phyloP scores from a whole-genome alignment of 2,113 vertebrate species.

The Pavo muticus region DNA sequence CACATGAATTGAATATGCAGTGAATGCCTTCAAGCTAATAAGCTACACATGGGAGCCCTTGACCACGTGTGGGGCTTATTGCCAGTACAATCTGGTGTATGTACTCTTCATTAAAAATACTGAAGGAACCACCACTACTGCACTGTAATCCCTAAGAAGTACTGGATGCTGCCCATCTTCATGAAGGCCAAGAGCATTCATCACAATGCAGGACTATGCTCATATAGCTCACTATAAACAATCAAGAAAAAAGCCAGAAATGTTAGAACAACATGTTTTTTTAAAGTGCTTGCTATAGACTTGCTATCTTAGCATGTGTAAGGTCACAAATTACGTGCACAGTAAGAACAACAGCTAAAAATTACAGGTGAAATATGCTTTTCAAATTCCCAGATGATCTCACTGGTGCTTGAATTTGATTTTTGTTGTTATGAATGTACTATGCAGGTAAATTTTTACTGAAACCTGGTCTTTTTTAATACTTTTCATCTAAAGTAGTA shows the following conservation, averaged over 20 bases:
- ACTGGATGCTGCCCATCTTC: not conserved
- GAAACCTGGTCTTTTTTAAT: not conserved
- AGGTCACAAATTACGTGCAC: not conserved
- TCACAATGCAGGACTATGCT: not conserved
- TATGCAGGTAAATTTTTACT: not conserved
- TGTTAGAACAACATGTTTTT: not conserved
- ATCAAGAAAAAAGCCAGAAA: not conserved
- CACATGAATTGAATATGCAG: not conserved
- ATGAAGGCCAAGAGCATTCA: not conserved
- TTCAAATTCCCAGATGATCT: not conserved
- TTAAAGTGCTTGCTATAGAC: not conserved
- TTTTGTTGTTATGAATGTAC: not conserved
- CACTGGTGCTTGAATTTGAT: not conserved
- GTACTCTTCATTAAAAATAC: not conserved
- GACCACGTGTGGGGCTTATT: not conserved
- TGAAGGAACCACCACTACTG: not conserved
- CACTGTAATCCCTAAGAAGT: not conserved
- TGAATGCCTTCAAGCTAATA: not conserved
- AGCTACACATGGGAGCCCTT: not conserved
- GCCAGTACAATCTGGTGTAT: not conserved
- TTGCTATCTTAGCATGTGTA: not conserved
- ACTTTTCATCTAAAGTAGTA: too few relatives aligned
- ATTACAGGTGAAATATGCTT: not conserved
- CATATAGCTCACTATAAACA: not conserved
- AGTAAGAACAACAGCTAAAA: not conserved